These are phyloP conservation scores for Rousettus leschenaultii DNA, from an alignment of 2,113 vertebrate species.

Conservation along the genomic window DNA sequence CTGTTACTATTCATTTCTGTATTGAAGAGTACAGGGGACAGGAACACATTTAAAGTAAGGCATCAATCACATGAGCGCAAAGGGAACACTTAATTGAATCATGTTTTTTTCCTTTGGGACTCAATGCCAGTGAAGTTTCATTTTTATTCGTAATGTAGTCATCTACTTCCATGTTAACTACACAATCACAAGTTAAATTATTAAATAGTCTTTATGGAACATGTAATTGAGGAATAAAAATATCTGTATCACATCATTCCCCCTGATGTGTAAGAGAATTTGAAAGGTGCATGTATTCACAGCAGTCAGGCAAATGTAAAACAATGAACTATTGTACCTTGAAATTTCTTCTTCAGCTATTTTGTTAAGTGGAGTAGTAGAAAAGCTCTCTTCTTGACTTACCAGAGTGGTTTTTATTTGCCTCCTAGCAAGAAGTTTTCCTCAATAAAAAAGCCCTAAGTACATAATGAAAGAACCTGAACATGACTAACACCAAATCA, in stretches of 20 bases:
- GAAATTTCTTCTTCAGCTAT: constrained; percentile 19
- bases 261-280: background rate
- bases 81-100: constrained; percentile 31
- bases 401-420: background rate
- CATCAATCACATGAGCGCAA: constrained; percentile 19
- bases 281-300: background rate
- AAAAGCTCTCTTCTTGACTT: background rate
- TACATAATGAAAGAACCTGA: background rate
- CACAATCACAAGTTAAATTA: background rate
- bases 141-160: constrained; percentile 23
- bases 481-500: background rate
- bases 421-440: background rate
- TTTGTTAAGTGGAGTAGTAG: background rate
- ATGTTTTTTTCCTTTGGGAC: background rate
- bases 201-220: background rate
- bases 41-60: constrained; percentile 20
- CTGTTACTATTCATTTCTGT: background rate
- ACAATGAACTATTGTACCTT: background rate
- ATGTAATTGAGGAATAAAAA: constrained; percentile 21
- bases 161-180: background rate
- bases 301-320: background rate
- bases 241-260: background rate
- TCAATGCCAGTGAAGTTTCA: background rate
- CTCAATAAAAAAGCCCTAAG: background rate
- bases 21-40: background rate